Conservation (phyloP, 2,888 invertebrate genomes). For the Caenorhabditis japonica region DNA sequence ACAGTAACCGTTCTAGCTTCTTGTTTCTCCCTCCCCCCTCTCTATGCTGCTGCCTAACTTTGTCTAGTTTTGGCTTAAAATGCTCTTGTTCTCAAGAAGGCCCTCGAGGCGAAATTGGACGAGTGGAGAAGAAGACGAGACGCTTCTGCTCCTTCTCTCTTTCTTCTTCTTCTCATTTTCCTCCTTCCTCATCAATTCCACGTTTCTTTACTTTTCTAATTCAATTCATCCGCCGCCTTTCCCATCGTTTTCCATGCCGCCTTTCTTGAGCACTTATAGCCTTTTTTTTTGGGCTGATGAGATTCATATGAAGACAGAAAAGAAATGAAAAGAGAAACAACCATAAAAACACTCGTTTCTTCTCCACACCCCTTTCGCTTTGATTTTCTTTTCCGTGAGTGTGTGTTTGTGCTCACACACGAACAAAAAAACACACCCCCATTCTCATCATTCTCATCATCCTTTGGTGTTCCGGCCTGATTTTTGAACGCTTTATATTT, state of each 20-base stretch:
- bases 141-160: conserved; percentile 2
- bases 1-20: no score
- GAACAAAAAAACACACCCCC: no score
- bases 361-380: no score
- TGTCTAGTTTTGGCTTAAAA: conserved; percentile 1
- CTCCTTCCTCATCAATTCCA: conserved; percentile 38
- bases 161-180: conserved; percentile 31
- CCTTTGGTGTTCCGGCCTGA: no score
- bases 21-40: not conserved
- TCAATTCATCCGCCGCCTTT: conserved; percentile 34
- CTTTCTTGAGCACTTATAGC: not conserved
- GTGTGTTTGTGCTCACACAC: no score
- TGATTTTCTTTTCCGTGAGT: no score
- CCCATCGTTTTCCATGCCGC: no score
- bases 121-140: conserved; percentile 9
- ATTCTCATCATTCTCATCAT: no score
- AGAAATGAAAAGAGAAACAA: no score
- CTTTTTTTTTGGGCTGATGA: not conserved
- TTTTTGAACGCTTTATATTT: no score
- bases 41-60: not conserved
- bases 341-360: no score
- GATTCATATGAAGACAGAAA: no score
- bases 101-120: conserved; percentile 43
- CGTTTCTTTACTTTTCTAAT: conserved; percentile 50
- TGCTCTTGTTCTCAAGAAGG: conserved; percentile 24